Evolutionary conservation across 2,888 invertebrate species (phyloP).

Genomic region (Oligia latruncula): DNA sequence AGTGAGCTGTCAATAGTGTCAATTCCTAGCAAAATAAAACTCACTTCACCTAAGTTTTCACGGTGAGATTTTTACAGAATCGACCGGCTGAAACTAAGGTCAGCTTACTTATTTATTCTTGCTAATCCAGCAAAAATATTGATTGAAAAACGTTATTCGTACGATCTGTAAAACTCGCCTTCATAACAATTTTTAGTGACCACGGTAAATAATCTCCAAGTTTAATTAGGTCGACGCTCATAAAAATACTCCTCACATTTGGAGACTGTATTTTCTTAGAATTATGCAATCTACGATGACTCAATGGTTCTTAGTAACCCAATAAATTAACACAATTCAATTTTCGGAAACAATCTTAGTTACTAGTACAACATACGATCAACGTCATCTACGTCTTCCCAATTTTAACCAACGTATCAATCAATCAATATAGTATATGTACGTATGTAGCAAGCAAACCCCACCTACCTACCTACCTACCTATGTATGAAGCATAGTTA

Average conservation of each 20-base stretch:
- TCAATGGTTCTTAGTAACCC: neutral
- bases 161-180: neutral
- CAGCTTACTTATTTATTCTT: neutral
- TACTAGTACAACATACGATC: neutral
- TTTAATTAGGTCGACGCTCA: slow-evolving; percentile 10
- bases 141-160: no score
- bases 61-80: no score
- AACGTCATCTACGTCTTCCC: neutral
- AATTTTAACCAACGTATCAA: no score
- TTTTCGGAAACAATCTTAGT: slow-evolving; percentile 11
- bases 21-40: no score
- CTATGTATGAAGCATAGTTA: neutral
- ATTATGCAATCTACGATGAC: neutral
- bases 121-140: neutral
- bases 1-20: no score
- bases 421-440: no score
- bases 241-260: slow-evolving; percentile 21
- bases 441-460: no score
- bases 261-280: slow-evolving; percentile 9
- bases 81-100: no score
- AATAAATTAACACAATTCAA: slow-evolving; percentile 31
- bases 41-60: no score
- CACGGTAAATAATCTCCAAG: neutral
- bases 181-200: neutral
- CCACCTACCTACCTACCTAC: no score